Conservation (phyloP, 2,888 invertebrate genomes). For the Hirudinaria manillensis region DNA sequence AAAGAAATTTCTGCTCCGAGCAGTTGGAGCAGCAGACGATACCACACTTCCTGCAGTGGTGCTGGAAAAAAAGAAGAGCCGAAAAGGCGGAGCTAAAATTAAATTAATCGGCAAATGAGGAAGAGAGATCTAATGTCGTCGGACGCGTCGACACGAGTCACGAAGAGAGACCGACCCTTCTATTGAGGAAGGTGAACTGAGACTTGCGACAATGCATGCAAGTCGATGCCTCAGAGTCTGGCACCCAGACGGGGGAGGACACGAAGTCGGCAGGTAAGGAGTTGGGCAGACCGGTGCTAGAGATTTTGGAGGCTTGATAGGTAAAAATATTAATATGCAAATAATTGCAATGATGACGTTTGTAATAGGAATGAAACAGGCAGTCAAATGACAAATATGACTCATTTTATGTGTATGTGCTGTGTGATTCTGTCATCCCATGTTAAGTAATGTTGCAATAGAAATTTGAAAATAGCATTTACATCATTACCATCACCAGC, state of each 20-base stretch:
- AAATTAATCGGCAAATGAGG: neutral
- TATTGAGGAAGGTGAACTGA: constrained; percentile 86
- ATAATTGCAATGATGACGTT: neutral
- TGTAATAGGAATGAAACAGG: no score
- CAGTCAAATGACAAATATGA: no score
- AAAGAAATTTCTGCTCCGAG: constrained; percentile 80
- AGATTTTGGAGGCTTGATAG: neutral
- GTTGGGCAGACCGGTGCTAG: constrained; percentile 27
- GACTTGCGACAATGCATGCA: constrained; percentile 91
- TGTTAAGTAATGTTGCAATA: neutral
- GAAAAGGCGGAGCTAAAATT: neutral
- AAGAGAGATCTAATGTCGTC: no score
- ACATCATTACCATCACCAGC: neutral
- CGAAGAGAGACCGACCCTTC: constrained; percentile 72
- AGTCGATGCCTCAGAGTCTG: constrained; percentile 81
- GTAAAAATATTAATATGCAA: neutral
- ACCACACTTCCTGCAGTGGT: constrained; percentile 97
- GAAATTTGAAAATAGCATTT: neutral
- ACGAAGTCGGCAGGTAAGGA: constrained; percentile 64
- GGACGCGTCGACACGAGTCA: no score
- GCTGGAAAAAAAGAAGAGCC: constrained; percentile 60
- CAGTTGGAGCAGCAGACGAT: constrained; percentile 93
- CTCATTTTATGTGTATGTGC: no score
- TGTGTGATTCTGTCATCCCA: no score
- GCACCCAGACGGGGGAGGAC: constrained; percentile 80